Evolutionary conservation across 1,140 invertebrate species (phyloP).

Genomic region (Neodiprion pinetum): DNA sequence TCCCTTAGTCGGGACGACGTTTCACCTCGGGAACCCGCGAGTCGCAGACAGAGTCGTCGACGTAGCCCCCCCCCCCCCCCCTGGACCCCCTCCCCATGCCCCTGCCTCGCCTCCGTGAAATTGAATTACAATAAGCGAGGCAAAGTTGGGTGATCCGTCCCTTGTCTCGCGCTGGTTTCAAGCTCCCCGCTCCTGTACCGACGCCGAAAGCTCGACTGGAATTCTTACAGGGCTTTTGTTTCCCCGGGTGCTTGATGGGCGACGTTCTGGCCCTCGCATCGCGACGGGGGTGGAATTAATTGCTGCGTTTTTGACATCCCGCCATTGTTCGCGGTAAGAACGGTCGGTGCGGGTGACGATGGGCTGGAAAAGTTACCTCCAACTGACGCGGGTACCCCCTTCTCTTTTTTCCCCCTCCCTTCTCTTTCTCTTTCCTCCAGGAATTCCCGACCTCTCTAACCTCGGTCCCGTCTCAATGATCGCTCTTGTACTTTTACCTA

Average conservation of each 20-base stretch:
- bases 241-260: background rate
- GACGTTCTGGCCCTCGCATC: background rate
- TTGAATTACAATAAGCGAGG: constrained; percentile 60
- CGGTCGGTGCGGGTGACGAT: constrained; percentile 37
- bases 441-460: background rate
- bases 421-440: background rate
- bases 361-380: constrained; percentile 49
- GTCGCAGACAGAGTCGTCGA: background rate
- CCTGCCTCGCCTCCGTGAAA: constrained; percentile 46
- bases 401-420: background rate
- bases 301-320: constrained; percentile 59
- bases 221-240: background rate
- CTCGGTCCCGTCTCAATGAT: background rate
- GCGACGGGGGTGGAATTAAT: constrained; percentile 54
- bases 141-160: constrained; percentile 57
- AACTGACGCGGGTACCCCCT: constrained; percentile 15
- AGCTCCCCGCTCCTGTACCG: constrained; percentile 27
- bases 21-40: background rate
- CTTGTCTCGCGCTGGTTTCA: constrained; percentile 38
- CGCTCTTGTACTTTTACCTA: background rate
- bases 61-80: background rate
- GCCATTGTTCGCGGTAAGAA: constrained; percentile 44
- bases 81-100: background rate
- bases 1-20: constrained; percentile 31
- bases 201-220: background rate